phyloP scores from a whole-genome alignment of 2,888 invertebrate genomes.

The Linyphia triangularis region DNA sequence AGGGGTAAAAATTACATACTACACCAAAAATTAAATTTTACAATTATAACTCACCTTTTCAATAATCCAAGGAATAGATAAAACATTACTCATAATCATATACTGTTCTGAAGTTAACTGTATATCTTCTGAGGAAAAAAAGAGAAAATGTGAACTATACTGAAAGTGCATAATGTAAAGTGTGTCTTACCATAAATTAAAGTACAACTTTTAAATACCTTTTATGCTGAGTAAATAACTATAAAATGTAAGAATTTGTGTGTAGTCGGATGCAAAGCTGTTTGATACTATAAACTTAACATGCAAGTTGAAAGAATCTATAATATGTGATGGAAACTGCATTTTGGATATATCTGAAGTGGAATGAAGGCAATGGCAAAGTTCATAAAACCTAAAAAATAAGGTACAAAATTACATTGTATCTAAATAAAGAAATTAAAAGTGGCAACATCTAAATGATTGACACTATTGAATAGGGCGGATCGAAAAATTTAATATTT shows the following conservation, averaged over 20 bases:
- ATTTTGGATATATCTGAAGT: not conserved
- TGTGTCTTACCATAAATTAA: not conserved
- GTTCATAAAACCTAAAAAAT: slow-evolving; percentile 19
- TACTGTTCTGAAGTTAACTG: slow-evolving; percentile 24
- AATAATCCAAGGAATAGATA: slow-evolving; percentile 46
- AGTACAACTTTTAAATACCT: slow-evolving; percentile 24
- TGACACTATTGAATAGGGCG: too few species aligned
- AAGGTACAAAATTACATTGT: not conserved
- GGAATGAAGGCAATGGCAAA: not conserved
- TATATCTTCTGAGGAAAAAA: slow-evolving; percentile 5
- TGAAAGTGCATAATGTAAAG: not conserved
- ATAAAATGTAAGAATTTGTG: slow-evolving; percentile 23
- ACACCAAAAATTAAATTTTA: not conserved
- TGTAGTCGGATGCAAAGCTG: slow-evolving; percentile 1
- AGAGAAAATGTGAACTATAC: not conserved
- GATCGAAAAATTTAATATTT: too few species aligned
- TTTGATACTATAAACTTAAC: slow-evolving; percentile 1
- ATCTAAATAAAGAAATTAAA: not conserved
- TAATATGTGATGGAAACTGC: slow-evolving; percentile 7
- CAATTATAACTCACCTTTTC: slow-evolving; percentile 12
- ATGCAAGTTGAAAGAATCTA: slow-evolving; percentile 12
- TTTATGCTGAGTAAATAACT: not conserved
- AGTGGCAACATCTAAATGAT: not conserved
- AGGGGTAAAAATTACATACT: too few species aligned
- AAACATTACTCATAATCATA: slow-evolving; percentile 27